Conservation (phyloP, 1,140 invertebrate genomes). For the Achroia grisella region DNA sequence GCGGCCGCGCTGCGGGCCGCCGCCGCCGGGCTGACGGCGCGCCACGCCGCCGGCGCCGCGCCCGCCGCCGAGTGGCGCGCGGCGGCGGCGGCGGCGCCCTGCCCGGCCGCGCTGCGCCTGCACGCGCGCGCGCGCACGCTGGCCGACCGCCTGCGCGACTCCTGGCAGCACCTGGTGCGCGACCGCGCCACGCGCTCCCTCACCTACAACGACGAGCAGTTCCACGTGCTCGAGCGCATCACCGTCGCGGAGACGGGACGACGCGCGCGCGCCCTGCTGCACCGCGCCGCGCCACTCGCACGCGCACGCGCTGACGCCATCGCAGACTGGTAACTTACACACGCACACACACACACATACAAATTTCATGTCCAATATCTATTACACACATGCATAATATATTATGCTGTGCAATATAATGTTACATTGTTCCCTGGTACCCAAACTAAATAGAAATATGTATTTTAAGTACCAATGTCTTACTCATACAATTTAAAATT, state of each 20-base stretch:
- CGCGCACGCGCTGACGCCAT: constrained; percentile 81
- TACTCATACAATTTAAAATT: too few species aligned
- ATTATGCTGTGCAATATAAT: too few species aligned
- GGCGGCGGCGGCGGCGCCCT: constrained; percentile 74
- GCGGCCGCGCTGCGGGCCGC: constrained; percentile 25
- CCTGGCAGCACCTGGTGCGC: constrained; percentile 92
- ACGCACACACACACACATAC: background rate
- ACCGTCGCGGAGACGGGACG: constrained; percentile 82
- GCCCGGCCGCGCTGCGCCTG: constrained; percentile 79
- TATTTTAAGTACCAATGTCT: too few species aligned
- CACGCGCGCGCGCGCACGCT: constrained; percentile 83
- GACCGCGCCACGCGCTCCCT: constrained; percentile 88
- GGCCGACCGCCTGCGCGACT: constrained; percentile 84
- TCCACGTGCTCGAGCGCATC: constrained; percentile 90
- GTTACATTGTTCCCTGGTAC: too few species aligned
- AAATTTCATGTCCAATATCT: too few species aligned
- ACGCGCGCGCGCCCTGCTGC: constrained; percentile 77
- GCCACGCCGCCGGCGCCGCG: constrained; percentile 32
- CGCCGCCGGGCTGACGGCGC: constrained; percentile 39
- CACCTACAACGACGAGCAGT: constrained; percentile 95
- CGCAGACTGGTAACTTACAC: constrained; percentile 84
- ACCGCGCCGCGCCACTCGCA: constrained; percentile 79
- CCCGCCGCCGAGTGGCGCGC: constrained; percentile 67
- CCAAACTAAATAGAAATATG: too few species aligned
- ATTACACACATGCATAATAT: background rate